Evolutionary conservation across 2,888 invertebrate genomes (phyloP).

Genomic region (Theristus sp.): DNA sequence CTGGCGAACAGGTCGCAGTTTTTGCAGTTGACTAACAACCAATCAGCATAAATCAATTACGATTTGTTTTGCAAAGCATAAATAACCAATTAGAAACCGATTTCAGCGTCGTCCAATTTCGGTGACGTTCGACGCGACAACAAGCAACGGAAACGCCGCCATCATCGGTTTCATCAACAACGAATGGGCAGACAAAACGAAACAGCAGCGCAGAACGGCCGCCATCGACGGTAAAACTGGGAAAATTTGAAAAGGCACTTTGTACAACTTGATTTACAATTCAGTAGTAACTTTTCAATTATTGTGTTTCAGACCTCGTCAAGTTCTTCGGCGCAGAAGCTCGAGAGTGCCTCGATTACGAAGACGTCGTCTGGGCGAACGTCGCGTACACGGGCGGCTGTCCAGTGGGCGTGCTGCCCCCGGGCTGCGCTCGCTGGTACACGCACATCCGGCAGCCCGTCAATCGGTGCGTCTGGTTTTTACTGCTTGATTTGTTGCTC

Average conservation of each 20-base stretch:
- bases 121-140: conserved; percentile 29
- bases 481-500: too few relatives aligned
- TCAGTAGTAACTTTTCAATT: too few relatives aligned
- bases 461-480: conserved; percentile 9
- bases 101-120: conserved; percentile 10
- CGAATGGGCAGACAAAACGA: conserved; percentile 12
- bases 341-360: conserved; percentile 14
- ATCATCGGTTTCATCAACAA: conserved; percentile 30
- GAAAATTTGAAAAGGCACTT: too few relatives aligned
- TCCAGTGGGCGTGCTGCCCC: conserved; percentile 29
- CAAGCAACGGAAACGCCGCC: conserved; percentile 29
- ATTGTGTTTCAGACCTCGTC: conserved; percentile 13
- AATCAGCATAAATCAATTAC: too few relatives aligned
- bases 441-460: conserved; percentile 13
- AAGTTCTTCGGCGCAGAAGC: conserved; percentile 14
- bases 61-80: too few relatives aligned
- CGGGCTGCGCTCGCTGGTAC: conserved; percentile 21
- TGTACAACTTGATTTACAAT: too few relatives aligned
- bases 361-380: conserved; percentile 32
- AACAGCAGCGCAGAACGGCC: conserved; percentile 26
- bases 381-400: conserved; percentile 35
- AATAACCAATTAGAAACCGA: too few relatives aligned
- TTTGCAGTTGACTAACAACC: not conserved
- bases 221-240: conserved; percentile 22
- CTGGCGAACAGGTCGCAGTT: conserved; percentile 8